Percentiles rank a stretch among this genome's conserved stretches.
Conservation (phyloP, 2,888 invertebrate genomes). For the Trachelus iudaicus region DNA sequence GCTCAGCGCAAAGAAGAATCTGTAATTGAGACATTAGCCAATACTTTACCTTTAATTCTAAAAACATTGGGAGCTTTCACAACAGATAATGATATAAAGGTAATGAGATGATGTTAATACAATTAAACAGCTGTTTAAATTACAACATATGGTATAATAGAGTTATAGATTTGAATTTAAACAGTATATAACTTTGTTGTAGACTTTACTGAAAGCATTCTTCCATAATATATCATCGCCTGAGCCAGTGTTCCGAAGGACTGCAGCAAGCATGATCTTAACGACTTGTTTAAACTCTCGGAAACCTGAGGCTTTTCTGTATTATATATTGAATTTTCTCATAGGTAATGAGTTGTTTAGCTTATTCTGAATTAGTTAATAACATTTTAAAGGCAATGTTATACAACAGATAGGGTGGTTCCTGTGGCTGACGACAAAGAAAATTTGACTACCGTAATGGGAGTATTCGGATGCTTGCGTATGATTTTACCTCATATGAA, state of each 20-base stretch:
- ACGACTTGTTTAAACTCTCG: constrained; percentile 83
- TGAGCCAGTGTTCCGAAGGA: constrained; percentile 80
- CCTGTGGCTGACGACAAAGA: constrained; percentile 32
- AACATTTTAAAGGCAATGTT: neutral
- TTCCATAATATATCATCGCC: constrained; percentile 69
- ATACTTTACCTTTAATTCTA: constrained; percentile 74
- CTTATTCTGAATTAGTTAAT: neutral
- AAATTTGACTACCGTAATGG: constrained; percentile 69
- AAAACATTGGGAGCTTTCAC: constrained; percentile 76
- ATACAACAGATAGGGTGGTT: constrained; percentile 35
- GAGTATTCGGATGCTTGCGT: constrained; percentile 75
- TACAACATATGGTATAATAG: neutral
- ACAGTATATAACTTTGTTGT: constrained; percentile 24
- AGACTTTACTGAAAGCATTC: constrained; percentile 71
- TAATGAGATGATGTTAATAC: constrained; percentile 41
- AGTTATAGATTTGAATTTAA: neutral
- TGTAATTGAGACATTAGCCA: constrained; percentile 76
- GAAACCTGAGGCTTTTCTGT: constrained; percentile 74
- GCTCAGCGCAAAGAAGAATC: constrained; percentile 78
- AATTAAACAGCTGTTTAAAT: neutral
- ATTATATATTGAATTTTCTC: constrained; percentile 74
- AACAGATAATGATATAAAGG: constrained; percentile 78
- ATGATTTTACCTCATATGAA: constrained; percentile 71
- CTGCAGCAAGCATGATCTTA: constrained; percentile 83
- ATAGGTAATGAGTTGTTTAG: constrained; percentile 65